A percentile compares a stretch with the other conserved stretches of the same genome.
These are phyloP conservation scores for Leuctra nigra DNA, from an alignment of 2,888 invertebrate species.

Conservation along the genomic window DNA sequence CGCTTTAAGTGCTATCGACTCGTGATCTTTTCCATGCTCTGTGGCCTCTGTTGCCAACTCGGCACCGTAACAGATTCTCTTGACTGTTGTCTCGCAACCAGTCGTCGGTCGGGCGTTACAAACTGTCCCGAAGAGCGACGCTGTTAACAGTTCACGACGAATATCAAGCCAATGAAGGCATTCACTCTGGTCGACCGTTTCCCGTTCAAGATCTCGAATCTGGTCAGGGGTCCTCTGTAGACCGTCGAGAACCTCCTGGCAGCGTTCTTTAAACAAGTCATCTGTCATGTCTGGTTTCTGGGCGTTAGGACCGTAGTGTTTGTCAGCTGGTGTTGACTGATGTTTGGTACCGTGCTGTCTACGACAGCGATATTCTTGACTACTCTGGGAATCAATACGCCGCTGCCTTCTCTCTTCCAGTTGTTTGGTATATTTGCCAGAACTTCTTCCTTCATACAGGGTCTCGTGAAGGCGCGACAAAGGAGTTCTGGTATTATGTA, in stretches of 20 bases:
- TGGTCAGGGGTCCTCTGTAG: constrained; percentile 25
- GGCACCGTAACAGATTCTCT: background rate
- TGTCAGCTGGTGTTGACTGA: background rate
- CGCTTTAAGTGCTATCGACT: background rate
- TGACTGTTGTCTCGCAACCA: background rate
- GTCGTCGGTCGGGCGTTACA: background rate
- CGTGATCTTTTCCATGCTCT: constrained; percentile 26
- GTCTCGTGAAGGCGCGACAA: constrained; percentile 3
- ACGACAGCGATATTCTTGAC: background rate
- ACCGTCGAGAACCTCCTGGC: background rate
- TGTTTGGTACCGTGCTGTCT: too few relatives aligned
- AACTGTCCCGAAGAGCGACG: constrained; percentile 20
- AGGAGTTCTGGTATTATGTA: background rate
- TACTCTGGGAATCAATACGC: background rate
- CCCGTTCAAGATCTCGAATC: constrained; percentile 32
- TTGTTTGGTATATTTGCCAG: background rate
- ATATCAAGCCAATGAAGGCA: constrained; percentile 15
- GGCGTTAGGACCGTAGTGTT: constrained; percentile 1
- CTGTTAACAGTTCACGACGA: constrained; percentile 23
- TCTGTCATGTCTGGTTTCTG: constrained; percentile 2
- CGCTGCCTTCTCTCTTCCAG: background rate
- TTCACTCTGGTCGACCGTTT: constrained; percentile 3
- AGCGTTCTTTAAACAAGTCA: background rate
- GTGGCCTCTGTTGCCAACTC: background rate
- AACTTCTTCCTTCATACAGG: background rate